These are phyloP conservation scores for Clarias pachynema DNA, from an alignment of 2,797 vertebrate species.

Conservation along the genomic window DNA sequence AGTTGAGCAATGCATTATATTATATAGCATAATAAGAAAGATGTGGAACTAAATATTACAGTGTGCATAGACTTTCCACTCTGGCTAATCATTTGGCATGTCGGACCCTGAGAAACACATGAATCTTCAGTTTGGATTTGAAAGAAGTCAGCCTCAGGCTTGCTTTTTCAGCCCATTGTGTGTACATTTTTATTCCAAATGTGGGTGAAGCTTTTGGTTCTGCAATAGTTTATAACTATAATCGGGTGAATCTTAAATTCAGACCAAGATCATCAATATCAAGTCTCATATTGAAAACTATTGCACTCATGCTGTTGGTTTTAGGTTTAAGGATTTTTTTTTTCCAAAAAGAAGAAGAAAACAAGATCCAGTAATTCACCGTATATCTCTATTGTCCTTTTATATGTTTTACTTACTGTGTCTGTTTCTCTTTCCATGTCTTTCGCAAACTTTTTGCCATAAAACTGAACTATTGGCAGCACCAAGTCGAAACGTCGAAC, in stretches of 20 bases:
- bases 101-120: background rate
- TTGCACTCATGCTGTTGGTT: background rate
- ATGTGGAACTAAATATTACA: background rate
- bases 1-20: background rate
- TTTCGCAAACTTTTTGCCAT: background rate
- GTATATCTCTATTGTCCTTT: background rate
- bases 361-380: background rate
- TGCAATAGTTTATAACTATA: background rate
- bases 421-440: background rate
- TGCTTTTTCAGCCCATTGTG: background rate
- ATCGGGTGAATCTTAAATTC: background rate
- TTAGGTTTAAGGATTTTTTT: background rate
- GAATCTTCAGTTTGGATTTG: background rate
- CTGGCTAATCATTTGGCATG: background rate
- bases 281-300: background rate
- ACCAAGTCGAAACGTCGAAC: background rate
- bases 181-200: background rate
- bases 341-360: background rate
- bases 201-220: background rate
- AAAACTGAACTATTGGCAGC: conserved; percentile 9
- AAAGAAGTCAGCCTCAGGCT: background rate
- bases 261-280: background rate
- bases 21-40: background rate
- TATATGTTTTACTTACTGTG: background rate
- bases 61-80: background rate